phyloP scores from a whole-genome alignment of 1,140 invertebrate genomes.

The Diorhabda sublineata region DNA sequence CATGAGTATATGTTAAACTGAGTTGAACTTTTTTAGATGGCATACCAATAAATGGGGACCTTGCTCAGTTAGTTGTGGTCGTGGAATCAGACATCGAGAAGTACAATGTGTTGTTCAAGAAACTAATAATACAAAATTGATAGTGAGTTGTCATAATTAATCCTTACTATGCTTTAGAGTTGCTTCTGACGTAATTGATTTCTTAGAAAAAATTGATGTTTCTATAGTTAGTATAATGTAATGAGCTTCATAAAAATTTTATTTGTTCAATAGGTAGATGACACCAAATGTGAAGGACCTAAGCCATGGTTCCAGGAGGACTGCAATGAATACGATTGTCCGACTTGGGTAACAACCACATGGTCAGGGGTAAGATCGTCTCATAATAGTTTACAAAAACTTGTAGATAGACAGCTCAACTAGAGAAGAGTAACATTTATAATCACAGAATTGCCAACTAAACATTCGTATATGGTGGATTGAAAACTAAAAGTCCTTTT shows the following conservation, averaged over 20 bases:
- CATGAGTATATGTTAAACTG: too few relatives aligned
- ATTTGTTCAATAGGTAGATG: conserved; percentile 57
- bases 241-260: background rate
- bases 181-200: too few relatives aligned
- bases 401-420: too few relatives aligned
- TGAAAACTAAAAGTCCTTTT: too few relatives aligned
- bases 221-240: too few relatives aligned
- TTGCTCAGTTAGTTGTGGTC: conserved; percentile 79
- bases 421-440: too few relatives aligned
- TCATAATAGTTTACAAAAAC: too few relatives aligned
- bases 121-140: conserved; percentile 62
- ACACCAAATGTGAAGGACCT: conserved; percentile 68
- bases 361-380: conserved; percentile 77
- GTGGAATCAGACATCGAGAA: conserved; percentile 67
- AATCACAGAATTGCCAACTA: too few relatives aligned
- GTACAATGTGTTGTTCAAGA: conserved; percentile 78
- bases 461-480: too few relatives aligned
- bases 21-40: conserved; percentile 64
- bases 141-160: conserved; percentile 52
- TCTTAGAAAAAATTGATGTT: too few relatives aligned
- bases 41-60: conserved; percentile 80
- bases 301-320: conserved; percentile 73
- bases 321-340: conserved; percentile 79
- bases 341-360: conserved; percentile 75
- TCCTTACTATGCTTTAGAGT: too few relatives aligned